Evolutionary conservation across 2,797 vertebrate genomes (phyloP), one percentile per base, ranked within the genome.

Genomic region (Leptodactylus fallax): DNA sequence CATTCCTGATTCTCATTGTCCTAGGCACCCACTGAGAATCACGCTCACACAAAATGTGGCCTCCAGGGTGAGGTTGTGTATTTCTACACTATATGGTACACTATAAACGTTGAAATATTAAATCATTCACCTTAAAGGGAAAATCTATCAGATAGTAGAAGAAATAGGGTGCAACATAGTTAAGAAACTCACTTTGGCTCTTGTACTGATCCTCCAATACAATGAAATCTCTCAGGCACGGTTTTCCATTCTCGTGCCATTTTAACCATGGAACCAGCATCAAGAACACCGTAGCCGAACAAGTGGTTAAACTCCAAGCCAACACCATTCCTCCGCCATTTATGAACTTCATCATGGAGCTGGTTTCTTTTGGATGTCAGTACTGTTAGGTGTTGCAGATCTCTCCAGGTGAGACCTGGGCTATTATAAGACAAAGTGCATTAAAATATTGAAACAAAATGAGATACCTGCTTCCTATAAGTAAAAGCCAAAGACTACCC

Each of bases 271-370:
- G 97, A 96, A 0, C 98, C 98, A 0, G 98, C 98, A 0, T 99
- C 98, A 14, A 99, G 95, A 85, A 99, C 98, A 0, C 98, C 98
- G 0, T 99, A 99, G 86, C 98, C 98, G 87, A 99, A 99, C 92
- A 99, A 94, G 90, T 99, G 98, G 92, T 99, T 99, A 91, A 99
- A 99, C 92, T 99, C 98, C n/a, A 99, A 96, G 82, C 98, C 98
- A 3, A 99, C 98, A 0, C 98, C 98, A 0, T 99, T 99, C 90
- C 98, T 95, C 36, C 98, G 94, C 98, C 98, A 99, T 85, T 98
- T 96, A 90, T 99, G 98, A 71, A 99, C 97, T 90, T 99, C 98
- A 0, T 99, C 98, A 0, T 99, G 98, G 25, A 99, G 98, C 92
- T 99, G 97, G 94, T 99, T 99, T 92, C 98, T 95, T 93, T 99